Conservation (phyloP, 1,140 invertebrate genomes). For the Magallana gigas region DNA sequence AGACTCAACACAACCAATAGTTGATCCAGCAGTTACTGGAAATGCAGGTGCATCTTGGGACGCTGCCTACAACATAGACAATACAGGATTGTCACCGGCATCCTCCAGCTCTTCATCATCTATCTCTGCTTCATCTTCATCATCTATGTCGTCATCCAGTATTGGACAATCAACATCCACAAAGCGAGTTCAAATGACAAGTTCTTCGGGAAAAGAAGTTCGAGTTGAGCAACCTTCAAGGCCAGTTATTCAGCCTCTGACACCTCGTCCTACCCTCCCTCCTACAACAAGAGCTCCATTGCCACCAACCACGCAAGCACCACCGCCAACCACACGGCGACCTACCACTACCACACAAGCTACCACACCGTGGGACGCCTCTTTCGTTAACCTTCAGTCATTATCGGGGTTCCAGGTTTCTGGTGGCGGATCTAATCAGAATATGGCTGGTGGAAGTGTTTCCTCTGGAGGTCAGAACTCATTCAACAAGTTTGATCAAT, state of each 20-base stretch:
- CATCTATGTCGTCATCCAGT: background rate
- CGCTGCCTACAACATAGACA: background rate
- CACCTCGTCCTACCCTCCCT: background rate
- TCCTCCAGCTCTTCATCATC: background rate
- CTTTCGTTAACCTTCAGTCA: background rate
- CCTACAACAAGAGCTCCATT: conserved; percentile 18
- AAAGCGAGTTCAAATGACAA: background rate
- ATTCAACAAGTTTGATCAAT: background rate
- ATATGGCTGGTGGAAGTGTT: background rate
- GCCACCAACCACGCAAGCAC: conserved; percentile 3
- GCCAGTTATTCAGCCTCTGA: background rate
- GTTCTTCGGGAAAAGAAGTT: background rate
- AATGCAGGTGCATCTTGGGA: background rate
- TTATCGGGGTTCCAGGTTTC: background rate
- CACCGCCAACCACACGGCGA: background rate
- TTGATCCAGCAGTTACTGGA: background rate
- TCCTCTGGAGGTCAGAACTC: background rate
- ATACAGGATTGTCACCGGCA: background rate
- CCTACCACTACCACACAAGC: conserved; percentile 35
- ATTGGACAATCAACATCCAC: background rate
- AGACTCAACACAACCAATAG: background rate
- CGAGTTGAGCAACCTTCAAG: background rate
- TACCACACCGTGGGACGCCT: conserved; percentile 20
- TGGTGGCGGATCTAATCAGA: background rate
- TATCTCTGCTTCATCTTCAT: background rate